These are phyloP conservation scores for Drosophila suboccidentalis DNA, from an alignment of 2,888 invertebrate genomes.

Conservation along the genomic window DNA sequence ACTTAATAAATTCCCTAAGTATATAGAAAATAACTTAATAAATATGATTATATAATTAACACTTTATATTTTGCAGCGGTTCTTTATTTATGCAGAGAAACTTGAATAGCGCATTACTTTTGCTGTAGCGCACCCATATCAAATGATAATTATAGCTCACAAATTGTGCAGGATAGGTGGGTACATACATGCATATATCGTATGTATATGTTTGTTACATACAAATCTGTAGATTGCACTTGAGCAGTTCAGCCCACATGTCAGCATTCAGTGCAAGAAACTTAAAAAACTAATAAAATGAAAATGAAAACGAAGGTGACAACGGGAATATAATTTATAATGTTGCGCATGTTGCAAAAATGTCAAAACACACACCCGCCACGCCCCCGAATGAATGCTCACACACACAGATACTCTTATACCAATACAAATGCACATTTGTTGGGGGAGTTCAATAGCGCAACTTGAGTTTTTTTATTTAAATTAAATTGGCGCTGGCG, in stretches of 20 bases:
- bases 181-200: constrained; percentile 17
- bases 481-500: constrained; percentile 66
- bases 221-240: constrained; percentile 73
- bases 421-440: background rate
- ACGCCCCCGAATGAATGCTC: constrained; percentile 60
- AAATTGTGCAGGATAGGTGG: constrained; percentile 66
- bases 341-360: constrained; percentile 73
- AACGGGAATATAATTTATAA: constrained; percentile 78
- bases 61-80: constrained; percentile 24
- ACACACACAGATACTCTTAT: constrained; percentile 16
- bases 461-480: constrained; percentile 63
- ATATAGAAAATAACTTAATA: constrained; percentile 29
- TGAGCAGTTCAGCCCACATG: constrained; percentile 73
- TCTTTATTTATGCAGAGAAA: constrained; percentile 11
- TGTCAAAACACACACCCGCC: constrained; percentile 69
- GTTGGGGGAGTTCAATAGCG: constrained; percentile 70
- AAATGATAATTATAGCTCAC: constrained; percentile 61
- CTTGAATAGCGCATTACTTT: constrained; percentile 21
- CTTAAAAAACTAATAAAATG: constrained; percentile 17
- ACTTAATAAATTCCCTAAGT: constrained; percentile 3
- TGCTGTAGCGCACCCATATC: constrained; percentile 59
- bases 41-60: constrained; percentile 52
- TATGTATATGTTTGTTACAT: background rate
- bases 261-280: constrained; percentile 29
- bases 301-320: constrained; percentile 71